Conservation (phyloP, 37 sponge, comb jelly and placozoan species). For the Haliclona indistincta region DNA sequence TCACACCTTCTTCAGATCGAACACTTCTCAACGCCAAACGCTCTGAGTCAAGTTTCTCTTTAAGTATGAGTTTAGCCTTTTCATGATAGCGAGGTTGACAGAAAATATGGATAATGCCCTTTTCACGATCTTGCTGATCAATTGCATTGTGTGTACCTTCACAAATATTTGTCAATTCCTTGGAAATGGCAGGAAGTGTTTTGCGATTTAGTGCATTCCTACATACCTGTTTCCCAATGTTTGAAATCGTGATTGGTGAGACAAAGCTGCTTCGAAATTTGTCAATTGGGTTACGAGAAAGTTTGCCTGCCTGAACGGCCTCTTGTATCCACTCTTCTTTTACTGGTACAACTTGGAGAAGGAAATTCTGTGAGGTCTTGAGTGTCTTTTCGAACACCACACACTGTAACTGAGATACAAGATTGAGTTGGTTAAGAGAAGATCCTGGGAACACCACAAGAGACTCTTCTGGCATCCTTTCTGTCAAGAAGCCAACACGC, state of each 20-base stretch:
- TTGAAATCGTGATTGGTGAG: constrained; percentile 14
- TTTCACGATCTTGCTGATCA: not conserved
- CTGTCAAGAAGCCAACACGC: constrained; percentile 52
- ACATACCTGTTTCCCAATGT: constrained; percentile 17
- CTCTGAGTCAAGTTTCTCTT: not conserved
- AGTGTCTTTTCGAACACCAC: constrained; percentile 64
- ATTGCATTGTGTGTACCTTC: not conserved
- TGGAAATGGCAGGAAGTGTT: not conserved
- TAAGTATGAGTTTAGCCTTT: not conserved
- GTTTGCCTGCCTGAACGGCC: constrained; percentile 36
- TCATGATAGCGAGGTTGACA: constrained; percentile 10
- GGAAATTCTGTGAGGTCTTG: constrained; percentile 63
- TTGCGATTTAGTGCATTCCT: not conserved
- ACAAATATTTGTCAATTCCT: not conserved
- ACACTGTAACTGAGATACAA: constrained; percentile 27
- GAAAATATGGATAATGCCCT: constrained; percentile 17
- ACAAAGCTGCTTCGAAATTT: constrained; percentile 13
- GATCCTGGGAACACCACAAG: constrained; percentile 57
- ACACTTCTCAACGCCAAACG: constrained; percentile 12
- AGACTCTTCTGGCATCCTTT: constrained; percentile 7
- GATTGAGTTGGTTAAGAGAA: constrained; percentile 31
- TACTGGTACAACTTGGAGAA: constrained; percentile 53
- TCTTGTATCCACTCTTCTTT: constrained; percentile 67
- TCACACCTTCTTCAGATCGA: constrained; percentile 26
- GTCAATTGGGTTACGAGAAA: constrained; percentile 20